Base-by-base conservation (phyloP, 1,140 invertebrate genomes). In the Neocloeon triangulifer region DNA sequence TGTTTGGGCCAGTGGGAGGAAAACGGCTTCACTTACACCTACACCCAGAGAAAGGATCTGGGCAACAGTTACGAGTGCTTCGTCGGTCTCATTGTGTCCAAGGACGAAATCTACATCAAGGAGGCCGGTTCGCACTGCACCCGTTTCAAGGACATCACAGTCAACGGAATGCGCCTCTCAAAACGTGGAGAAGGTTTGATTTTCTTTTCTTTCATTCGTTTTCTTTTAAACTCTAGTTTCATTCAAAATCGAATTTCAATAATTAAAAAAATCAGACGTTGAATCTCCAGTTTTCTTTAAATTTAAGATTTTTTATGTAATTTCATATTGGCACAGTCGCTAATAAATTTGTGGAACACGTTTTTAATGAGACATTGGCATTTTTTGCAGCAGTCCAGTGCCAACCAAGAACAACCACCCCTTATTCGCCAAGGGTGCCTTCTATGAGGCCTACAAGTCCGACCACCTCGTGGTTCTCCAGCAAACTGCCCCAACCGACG, bases 1-100 rank as follows among this genome's bases (percentile, higher is more conserved):
- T 76, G 72, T 41, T 51, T 76, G 10, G 72, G 71, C 18, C 69
- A 73, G 41, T 76, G 71, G 71, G 55, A 61, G 36, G 71, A 76
- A 47, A 55, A 61, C 17, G 62, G 62, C 8, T 49, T 72, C 0
- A 61, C 69, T 37, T 75, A 73, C 39, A 72, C 71, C 0, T 74
- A 71, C 43, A 73, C 72, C 0, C 63, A 69, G 52, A 53, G 71
- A 38, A 58, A 61, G 29, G 71, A 75, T 41, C 53, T 64, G 17
- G 57, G 59, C n/a, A 55, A 55, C 29, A 58, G 55, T 0, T 71
- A 69, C 37, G 71, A 76, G 48, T 76, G 72, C 45, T 76, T 76
- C 39, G 69, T 72, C 2, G 72, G 71, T 1, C 57, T 62, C 12
- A 69, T 72, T n/a, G 50, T 69, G 1, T 60, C 57, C 13, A 57